A percentile compares a stretch with the other conserved stretches of the same genome.
Evolutionary conservation across 2,797 vertebrate species (phyloP).

Genomic region (Brachyrhaphis roseni): DNA sequence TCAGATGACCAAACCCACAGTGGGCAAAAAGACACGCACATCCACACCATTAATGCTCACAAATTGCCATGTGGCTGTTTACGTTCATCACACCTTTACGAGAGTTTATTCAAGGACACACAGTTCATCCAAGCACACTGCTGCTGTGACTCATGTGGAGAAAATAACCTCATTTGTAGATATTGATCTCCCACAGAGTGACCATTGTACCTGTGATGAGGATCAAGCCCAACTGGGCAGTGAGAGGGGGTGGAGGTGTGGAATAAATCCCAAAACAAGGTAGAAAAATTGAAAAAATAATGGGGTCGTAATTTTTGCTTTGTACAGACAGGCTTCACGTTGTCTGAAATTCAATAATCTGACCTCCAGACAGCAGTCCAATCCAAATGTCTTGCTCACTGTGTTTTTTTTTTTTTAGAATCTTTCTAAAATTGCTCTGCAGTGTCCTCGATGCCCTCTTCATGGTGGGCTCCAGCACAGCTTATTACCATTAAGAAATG

Average conservation of each 20-base stretch:
- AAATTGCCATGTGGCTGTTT: slow-evolving; percentile 37
- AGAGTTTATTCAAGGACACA: slow-evolving; percentile 40
- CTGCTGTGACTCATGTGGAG: slow-evolving; percentile 1
- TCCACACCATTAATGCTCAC: slow-evolving; percentile 57
- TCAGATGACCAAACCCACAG: slow-evolving; percentile 66
- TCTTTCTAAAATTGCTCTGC: slow-evolving; percentile 29
- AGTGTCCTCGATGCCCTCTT: slow-evolving; percentile 10
- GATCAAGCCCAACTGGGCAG: slow-evolving; percentile 6
- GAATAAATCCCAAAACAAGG: slow-evolving; percentile 1
- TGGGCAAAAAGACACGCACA: slow-evolving; percentile 36
- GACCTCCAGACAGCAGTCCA: slow-evolving; percentile 11
- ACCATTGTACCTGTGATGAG: slow-evolving; percentile 6
- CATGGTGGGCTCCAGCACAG: slow-evolving; percentile 1
- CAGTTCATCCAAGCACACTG: slow-evolving; percentile 7
- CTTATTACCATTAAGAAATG: slow-evolving; percentile 41
- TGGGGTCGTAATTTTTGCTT: slow-evolving; percentile 6
- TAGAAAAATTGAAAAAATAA: not conserved
- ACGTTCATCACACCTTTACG: slow-evolving; percentile 42
- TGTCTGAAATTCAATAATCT: slow-evolving; percentile 18
- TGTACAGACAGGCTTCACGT: not conserved
- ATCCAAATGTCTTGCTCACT: slow-evolving; percentile 13
- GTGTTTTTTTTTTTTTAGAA: slow-evolving; percentile 6
- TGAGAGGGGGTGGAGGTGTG: not conserved
- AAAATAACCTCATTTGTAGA: slow-evolving; percentile 16
- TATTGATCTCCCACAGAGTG: slow-evolving; percentile 13